Base-by-base conservation (phyloP, 2,888 invertebrate genomes). In the Eucera pruinosa region DNA sequence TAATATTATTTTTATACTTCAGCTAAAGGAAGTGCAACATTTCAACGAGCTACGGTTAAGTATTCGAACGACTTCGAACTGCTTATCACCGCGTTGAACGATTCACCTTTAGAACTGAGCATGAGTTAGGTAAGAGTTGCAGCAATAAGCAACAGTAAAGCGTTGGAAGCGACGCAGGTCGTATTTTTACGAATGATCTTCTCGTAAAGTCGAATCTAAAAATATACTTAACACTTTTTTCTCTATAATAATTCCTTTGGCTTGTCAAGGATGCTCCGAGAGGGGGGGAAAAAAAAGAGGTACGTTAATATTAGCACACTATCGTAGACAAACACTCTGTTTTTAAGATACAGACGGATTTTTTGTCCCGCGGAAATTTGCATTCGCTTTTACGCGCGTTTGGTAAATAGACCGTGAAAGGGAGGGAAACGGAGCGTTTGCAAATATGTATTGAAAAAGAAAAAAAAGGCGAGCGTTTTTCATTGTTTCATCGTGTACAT, bases 391-490 rank as follows among this genome's bases (percentile, higher is more conserved):
- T 57, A 36, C 61, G 18, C 39, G 58, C 30, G 45, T 58, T 64
- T 64, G 71, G 25, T 36, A 57, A 73, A 73, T 57, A 57, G 39
- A 60, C 30, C 18, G 47, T 39, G 36, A 36, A 50, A 41, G 52
- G 18, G 15, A 4, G 25, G 55, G 33, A 61, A 69, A 69, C 61
- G 61, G 39, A 52, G 39, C 45, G 39, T 33, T 36, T 39, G 72
- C 60, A 69, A 68, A 73, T 69, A 61, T 48, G 54, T 43, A 55
- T 61, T 60, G 61, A 33, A 36, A 36, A 18, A 48, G 13, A 9
- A 18, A 52, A n/a, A n/a, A n/a, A n/a, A n/a, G n/a, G 36, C 27
- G 1, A 20, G 1, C 39, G 45, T 60, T 68, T 47, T 58, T 33
- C 60, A 61, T 54, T 61, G 60, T 61, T 61, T 11, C 36, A 52